Conservation (phyloP, 2,888 invertebrate genomes). For the Macaria liturata region DNA sequence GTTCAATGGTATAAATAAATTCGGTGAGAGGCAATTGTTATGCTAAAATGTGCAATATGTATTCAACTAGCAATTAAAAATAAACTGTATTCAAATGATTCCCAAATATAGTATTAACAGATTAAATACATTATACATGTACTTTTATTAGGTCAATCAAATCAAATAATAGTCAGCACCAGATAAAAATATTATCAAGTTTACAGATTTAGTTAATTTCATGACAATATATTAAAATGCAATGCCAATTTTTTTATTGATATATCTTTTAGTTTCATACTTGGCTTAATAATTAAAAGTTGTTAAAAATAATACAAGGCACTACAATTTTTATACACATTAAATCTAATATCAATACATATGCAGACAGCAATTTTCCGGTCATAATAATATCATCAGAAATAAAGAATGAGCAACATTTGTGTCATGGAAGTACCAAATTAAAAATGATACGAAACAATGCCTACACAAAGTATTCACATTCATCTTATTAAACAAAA, state of each 20-base stretch:
- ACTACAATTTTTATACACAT: slow-evolving; percentile 6
- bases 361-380: neutral
- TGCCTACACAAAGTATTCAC: too few species aligned
- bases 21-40: slow-evolving; percentile 74
- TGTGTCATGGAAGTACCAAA: slow-evolving; percentile 12
- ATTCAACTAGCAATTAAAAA: slow-evolving; percentile 29
- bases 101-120: too few species aligned
- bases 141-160: too few species aligned
- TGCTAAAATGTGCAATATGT: slow-evolving; percentile 38
- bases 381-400: neutral
- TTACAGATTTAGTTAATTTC: too few species aligned
- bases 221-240: too few species aligned
- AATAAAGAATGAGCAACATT: slow-evolving; percentile 8
- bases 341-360: neutral
- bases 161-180: slow-evolving; percentile 7
- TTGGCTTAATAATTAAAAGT: neutral
- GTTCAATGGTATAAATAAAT: slow-evolving; percentile 71
- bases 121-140: too few species aligned
- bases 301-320: slow-evolving; percentile 9
- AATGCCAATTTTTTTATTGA: too few species aligned
- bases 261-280: too few species aligned
- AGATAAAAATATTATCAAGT: neutral
- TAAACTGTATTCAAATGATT: too few species aligned
- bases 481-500: too few species aligned
- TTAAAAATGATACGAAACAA: neutral